phyloP scores from a whole-genome alignment of 2,113 vertebrate species.

The Thunnus maccoyii region DNA sequence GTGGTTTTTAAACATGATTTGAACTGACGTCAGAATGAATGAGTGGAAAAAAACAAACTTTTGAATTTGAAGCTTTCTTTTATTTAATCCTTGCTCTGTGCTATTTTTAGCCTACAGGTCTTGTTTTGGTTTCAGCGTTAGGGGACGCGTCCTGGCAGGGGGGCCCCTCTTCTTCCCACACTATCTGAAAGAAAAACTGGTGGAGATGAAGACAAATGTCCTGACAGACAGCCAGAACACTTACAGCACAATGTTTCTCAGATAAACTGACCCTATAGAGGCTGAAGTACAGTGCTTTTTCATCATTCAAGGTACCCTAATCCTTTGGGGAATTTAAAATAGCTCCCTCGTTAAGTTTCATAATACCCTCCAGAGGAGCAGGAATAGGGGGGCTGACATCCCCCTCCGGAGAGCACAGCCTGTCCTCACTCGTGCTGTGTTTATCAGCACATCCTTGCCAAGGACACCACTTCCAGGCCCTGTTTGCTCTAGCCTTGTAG shows the following conservation, averaged over 20 bases:
- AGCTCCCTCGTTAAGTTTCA: slow-evolving; percentile 64
- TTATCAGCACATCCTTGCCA: slow-evolving; percentile 71
- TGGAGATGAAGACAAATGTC: neutral
- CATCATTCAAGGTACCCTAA: slow-evolving; percentile 38
- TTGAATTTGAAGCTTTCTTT: slow-evolving; percentile 3
- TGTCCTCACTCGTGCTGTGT: slow-evolving; percentile 65
- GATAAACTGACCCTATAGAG: neutral
- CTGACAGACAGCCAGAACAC: neutral
- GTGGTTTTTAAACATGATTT: slow-evolving; percentile 16
- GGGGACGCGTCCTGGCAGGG: slow-evolving; percentile 32
- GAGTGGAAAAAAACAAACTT: slow-evolving; percentile 10
- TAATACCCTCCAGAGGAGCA: slow-evolving; percentile 58
- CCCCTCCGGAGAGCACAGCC: slow-evolving; percentile 60
- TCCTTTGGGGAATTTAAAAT: slow-evolving; percentile 67
- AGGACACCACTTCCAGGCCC: slow-evolving; percentile 71
- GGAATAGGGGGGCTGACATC: slow-evolving; percentile 31
- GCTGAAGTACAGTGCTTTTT: slow-evolving; percentile 8
- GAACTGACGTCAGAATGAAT: slow-evolving; percentile 5
- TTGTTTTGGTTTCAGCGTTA: slow-evolving; percentile 52
- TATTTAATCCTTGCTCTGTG: slow-evolving; percentile 14
- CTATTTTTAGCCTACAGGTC: slow-evolving; percentile 60
- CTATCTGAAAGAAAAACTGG: neutral
- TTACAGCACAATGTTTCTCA: neutral
- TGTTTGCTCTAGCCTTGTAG: slow-evolving; percentile 75
- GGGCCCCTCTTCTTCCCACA: slow-evolving; percentile 40